Evolutionary conservation across 2,113 vertebrate genomes (phyloP).

Genomic region (Cacatua alba): DNA sequence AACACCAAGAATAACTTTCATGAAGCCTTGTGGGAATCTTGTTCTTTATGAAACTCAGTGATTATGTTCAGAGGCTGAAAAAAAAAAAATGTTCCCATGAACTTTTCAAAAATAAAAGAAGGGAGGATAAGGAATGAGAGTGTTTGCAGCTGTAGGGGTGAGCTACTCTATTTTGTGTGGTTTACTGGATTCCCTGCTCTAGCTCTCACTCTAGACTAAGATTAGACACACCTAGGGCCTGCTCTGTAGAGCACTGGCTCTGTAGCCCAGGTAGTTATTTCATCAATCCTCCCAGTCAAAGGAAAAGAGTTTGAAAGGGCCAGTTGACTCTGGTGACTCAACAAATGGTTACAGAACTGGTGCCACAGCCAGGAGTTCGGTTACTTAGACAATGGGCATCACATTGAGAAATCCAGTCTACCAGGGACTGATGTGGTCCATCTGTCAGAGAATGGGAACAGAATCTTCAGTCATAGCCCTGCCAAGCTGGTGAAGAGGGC

Average conservation of each 20-base stretch:
- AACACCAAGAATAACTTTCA: slow-evolving; percentile 51
- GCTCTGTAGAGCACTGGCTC: not conserved
- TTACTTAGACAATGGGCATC: fast-evolving
- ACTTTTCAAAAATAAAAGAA: slow-evolving; percentile 41
- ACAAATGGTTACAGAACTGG: not conserved
- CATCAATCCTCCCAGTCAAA: not conserved
- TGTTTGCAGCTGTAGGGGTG: not conserved
- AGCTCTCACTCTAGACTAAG: not conserved
- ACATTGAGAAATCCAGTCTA: not conserved
- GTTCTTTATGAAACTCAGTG: slow-evolving; percentile 24
- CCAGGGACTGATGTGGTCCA: not conserved
- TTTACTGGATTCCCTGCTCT: not conserved
- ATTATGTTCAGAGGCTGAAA: slow-evolving; percentile 56
- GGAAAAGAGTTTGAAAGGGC: not conserved
- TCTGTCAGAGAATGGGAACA: not conserved
- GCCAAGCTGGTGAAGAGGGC: not conserved
- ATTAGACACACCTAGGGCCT: not conserved
- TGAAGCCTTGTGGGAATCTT: slow-evolving; percentile 50
- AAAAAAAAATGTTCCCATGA: not conserved
- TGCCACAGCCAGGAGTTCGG: not conserved
- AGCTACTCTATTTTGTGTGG: not conserved
- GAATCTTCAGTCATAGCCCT: not conserved
- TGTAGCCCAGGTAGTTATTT: not conserved
- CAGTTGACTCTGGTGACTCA: not conserved
- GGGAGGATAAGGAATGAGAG: not conserved